Conservation (phyloP, 1,140 invertebrate genomes). For the Diprion similis region DNA sequence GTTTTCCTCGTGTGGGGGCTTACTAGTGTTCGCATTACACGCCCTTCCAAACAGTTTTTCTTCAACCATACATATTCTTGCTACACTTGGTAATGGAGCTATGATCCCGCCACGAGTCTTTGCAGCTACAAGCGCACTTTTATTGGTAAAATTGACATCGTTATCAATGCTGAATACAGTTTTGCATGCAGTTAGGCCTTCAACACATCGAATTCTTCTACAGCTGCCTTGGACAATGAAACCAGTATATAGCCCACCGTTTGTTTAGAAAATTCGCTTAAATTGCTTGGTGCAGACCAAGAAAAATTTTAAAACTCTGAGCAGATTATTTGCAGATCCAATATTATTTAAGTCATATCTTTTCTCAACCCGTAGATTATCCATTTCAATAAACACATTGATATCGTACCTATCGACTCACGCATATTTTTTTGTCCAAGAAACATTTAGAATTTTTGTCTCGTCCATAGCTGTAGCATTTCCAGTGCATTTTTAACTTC, state of each 20-base stretch:
- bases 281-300: background rate
- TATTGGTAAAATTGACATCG: background rate
- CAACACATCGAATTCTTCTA: background rate
- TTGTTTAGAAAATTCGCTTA: background rate
- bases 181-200: background rate
- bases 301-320: background rate
- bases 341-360: background rate
- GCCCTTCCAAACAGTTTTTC: background rate
- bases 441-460: background rate
- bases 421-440: background rate
- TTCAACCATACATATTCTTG: background rate
- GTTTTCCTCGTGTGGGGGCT: background rate
- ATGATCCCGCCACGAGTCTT: background rate
- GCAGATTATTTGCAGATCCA: no score
- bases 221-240: background rate
- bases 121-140: background rate
- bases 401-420: background rate
- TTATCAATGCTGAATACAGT: no score
- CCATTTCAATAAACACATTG: slow-evolving; percentile 7
- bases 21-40: background rate
- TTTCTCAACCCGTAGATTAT: slow-evolving; percentile 6
- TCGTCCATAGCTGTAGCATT: slow-evolving; percentile 3
- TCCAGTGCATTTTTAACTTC: slow-evolving; percentile 25
- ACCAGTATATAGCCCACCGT: background rate
- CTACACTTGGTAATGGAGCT: background rate